Evolutionary conservation across 2,797 vertebrate genomes (phyloP).

Genomic region (Anabas testudineus): DNA sequence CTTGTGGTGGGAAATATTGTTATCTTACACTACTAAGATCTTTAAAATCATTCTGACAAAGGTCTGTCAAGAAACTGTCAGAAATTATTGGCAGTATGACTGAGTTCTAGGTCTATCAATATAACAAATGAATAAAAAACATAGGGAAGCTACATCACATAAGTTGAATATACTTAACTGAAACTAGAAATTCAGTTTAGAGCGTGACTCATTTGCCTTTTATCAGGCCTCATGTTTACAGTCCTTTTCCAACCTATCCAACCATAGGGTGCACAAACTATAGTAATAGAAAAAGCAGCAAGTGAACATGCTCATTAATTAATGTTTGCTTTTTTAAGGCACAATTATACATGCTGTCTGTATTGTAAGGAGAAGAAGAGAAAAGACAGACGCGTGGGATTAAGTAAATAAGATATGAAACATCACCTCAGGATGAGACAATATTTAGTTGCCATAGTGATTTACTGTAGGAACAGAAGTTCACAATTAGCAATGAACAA

Average conservation of each 20-base stretch:
- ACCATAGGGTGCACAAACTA: background rate
- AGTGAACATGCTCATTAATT: too few species aligned
- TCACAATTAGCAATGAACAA: background rate
- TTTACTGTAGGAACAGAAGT: background rate
- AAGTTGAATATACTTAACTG: too few species aligned
- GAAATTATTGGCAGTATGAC: too few species aligned
- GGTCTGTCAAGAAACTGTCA: too few species aligned
- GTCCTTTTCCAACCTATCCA: background rate
- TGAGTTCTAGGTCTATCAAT: too few species aligned
- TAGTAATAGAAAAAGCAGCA: background rate
- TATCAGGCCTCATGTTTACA: background rate
- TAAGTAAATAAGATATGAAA: background rate
- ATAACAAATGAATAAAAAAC: too few species aligned
- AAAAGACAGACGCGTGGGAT: background rate
- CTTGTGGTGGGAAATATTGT: too few species aligned
- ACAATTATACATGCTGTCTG: background rate
- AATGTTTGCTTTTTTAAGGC: background rate
- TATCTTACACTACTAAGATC: too few species aligned
- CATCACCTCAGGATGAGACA: background rate
- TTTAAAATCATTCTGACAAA: too few species aligned
- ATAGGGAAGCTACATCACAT: too few species aligned
- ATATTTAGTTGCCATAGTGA: slow-evolving; percentile 11
- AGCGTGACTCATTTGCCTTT: too few species aligned
- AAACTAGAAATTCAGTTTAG: too few species aligned
- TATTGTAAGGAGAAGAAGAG: background rate